Conservation (phyloP, 2,113 vertebrate species). For the Theristicus caerulescens region DNA sequence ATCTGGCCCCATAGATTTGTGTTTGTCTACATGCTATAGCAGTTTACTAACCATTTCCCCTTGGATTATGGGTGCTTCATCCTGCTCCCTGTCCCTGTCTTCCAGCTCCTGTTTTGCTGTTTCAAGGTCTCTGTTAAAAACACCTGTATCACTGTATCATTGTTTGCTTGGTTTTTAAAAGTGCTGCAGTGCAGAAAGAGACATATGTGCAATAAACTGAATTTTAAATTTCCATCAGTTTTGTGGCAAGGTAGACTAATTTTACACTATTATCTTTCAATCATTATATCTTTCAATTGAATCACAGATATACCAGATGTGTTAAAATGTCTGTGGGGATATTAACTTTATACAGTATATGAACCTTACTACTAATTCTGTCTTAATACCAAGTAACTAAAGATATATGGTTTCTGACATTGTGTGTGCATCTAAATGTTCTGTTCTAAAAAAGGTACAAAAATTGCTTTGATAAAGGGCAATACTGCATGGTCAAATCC, state of each 20-base stretch:
- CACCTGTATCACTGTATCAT: not conserved
- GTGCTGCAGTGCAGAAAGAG: conserved; percentile 9
- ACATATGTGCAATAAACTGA: conserved; percentile 35
- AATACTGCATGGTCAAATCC: not conserved
- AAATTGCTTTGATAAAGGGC: not conserved
- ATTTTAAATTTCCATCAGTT: conserved; percentile 56
- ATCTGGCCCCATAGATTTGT: rapidly evolving
- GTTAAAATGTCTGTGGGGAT: conserved; percentile 22
- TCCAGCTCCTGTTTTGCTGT: not conserved
- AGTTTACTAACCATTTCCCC: rapidly evolving
- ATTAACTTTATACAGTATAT: conserved; percentile 23
- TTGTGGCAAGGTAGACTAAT: conserved; percentile 34
- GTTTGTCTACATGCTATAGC: not conserved
- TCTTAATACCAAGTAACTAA: conserved; percentile 17
- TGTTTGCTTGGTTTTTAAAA: conserved; percentile 12
- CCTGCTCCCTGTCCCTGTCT: not conserved
- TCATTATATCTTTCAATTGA: conserved; percentile 31
- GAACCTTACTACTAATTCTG: not conserved
- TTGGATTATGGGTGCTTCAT: not conserved
- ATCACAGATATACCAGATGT: conserved; percentile 22
- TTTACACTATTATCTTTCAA: conserved; percentile 54
- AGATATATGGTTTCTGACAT: not conserved
- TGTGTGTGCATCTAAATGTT: not conserved
- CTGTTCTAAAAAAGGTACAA: not conserved
- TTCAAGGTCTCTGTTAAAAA: not conserved